These are phyloP conservation scores for Xiphias gladius DNA, from an alignment of 2,113 vertebrate species.

Conservation along the genomic window DNA sequence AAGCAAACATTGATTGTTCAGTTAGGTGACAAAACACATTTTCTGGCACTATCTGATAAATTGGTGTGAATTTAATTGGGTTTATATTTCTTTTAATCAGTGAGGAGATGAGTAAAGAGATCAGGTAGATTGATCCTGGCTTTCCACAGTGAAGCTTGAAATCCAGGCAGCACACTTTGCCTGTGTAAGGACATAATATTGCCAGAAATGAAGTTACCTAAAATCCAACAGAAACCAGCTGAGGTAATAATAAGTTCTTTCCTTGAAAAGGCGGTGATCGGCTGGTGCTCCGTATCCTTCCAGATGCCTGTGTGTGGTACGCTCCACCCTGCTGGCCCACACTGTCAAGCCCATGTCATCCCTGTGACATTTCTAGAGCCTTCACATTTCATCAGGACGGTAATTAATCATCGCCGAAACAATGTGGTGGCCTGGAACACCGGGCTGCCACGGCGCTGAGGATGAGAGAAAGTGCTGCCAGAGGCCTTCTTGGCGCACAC, in stretches of 20 bases:
- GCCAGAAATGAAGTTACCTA: slow-evolving; percentile 17
- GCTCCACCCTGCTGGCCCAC: slow-evolving; percentile 62
- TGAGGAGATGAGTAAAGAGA: not conserved
- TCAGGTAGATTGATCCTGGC: not conserved
- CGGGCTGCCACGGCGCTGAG: slow-evolving; percentile 45
- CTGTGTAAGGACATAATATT: not conserved
- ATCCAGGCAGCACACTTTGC: slow-evolving; percentile 5
- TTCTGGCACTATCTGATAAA: slow-evolving; percentile 26
- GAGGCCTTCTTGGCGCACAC: slow-evolving; percentile 50
- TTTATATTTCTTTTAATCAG: slow-evolving; percentile 26
- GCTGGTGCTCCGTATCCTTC: slow-evolving; percentile 53
- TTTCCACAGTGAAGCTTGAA: not conserved
- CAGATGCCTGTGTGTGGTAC: slow-evolving; percentile 71
- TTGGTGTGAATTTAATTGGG: slow-evolving; percentile 33
- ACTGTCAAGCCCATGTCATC: slow-evolving; percentile 77
- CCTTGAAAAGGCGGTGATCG: slow-evolving; percentile 52
- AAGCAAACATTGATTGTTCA: slow-evolving; percentile 44
- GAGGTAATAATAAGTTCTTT: slow-evolving; percentile 33
- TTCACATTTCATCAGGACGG: slow-evolving; percentile 81
- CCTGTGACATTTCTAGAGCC: slow-evolving; percentile 81
- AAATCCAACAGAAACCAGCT: slow-evolving; percentile 11
- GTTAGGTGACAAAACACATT: slow-evolving; percentile 15
- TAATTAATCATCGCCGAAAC: slow-evolving; percentile 84
- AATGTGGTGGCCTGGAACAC: slow-evolving; percentile 71
- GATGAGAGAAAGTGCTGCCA: slow-evolving; percentile 59